phyloP scores from a whole-genome alignment of 37 sponge, comb jelly and placozoan genomes.

The Theonella swinhoei region DNA sequence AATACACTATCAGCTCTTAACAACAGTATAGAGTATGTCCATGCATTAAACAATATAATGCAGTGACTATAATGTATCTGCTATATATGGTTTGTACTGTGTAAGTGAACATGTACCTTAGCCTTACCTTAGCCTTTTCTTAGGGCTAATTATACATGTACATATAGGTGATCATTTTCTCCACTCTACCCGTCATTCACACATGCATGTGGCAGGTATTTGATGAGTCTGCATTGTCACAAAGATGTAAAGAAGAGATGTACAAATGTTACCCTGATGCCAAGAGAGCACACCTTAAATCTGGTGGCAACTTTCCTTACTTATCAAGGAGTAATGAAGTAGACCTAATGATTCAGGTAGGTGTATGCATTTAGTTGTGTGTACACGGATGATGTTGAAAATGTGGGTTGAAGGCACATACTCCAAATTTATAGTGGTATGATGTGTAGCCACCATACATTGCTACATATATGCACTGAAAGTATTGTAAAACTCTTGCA shows the following conservation, averaged over 20 bases:
- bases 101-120: not conserved
- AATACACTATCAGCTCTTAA: not conserved
- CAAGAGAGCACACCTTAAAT: slow-evolving; percentile 94
- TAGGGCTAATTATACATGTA: too few relatives aligned
- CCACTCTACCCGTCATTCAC: too few relatives aligned
- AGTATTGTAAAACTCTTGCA: too few relatives aligned
- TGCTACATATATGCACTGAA: too few relatives aligned
- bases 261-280: slow-evolving; percentile 97
- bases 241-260: slow-evolving; percentile 91
- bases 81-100: not conserved
- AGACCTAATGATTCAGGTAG: slow-evolving; percentile 73
- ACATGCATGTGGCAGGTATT: slow-evolving; percentile 65
- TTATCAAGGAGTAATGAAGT: slow-evolving; percentile 90
- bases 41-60: too few relatives aligned
- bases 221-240: slow-evolving; percentile 88
- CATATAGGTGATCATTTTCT: too few relatives aligned
- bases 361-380: not conserved
- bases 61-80: too few relatives aligned
- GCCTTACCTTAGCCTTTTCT: too few relatives aligned
- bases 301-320: slow-evolving; percentile 98
- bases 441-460: too few relatives aligned
- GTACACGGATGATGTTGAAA: not conserved
- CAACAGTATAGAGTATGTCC: too few relatives aligned
- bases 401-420: too few relatives aligned
- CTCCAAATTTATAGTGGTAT: too few relatives aligned